Evolutionary conservation across 2,888 invertebrate genomes (phyloP), one percentile per base, ranked within the genome.

Genomic region (Ophioninae sp.): DNA sequence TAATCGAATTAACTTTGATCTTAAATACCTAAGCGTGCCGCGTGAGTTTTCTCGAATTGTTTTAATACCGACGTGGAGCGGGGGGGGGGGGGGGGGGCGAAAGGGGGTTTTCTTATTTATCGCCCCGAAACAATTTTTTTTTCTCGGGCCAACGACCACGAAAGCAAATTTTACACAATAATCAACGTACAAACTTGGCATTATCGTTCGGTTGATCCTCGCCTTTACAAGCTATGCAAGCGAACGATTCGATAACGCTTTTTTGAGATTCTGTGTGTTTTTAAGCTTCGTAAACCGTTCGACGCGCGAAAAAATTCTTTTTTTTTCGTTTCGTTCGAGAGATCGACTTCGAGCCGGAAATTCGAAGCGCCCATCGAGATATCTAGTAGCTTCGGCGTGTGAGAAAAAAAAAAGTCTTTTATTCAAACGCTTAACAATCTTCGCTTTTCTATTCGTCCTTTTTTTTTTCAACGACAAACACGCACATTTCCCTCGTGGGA

Each of bases 21-120:
- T 82, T 88, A 87, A 87, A 89, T 87, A 88, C 80, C 87, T 85
- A 81, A 76, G 77, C 73, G 84, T 83, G 84, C 82, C 81, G 85
- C 84, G 78, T 61, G 41, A 75, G 69, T 77, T 79, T 79, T 84
- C 72, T 58, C 63, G n/a, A 37, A 59, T 81, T 84, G 83, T 74
- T 75, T 58, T 20, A 67, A 77, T 81, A 64, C 65, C 77, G 78
- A 78, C 80, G 20, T 76, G 74, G 68, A 23, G n/a, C 44, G 71
- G 75, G 20, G 78, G 74, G 68, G 23, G n/a, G 58, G 71, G 75
- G 78, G 78, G 68, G 72, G 68, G 20, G 0, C 6, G 17, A 10
- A 17, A 17, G 1, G 6, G 13, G 61, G 80, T 23, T 44, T 37
- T 65, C 67, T 23, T 65, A 58, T 44, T 74, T 68, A 67, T 64